Evolutionary conservation across 2,113 vertebrate genomes (phyloP), one percentile per base, ranked within the genome.

Genomic region (Pelobates fuscus): DNA sequence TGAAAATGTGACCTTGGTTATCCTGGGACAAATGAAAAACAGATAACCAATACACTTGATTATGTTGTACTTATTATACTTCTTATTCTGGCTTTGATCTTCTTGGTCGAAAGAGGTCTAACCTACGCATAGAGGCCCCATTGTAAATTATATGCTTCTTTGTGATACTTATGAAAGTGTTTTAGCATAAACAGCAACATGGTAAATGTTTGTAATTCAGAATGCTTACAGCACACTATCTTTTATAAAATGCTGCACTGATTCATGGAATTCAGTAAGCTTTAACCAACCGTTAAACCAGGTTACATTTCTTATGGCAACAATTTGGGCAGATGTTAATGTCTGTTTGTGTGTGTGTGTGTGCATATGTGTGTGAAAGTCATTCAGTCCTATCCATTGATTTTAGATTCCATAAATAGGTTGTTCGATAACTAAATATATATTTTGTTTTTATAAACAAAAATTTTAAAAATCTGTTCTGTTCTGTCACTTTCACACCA

Each of bases 121-220:
- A 44, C 81, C 78, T 46, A 52, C 77, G 78, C 78, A 82, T 77
- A 55, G 78, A 82, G n/a, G 70, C 81, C 81, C 76, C 84, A 44
- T n/a, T 91, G 91, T 92, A 92, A 86, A 91, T 90, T 87, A 86
- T 80, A 80, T 80, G 81, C 84, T 90, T 85, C 68, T 81, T 82
- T 77, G 77, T 85, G 81, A 83, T 75, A 78, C 43, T 77, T 57
- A 12, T 78, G 58, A 69, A 68, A 81, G 76, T 83, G 44, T 59
- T 81, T 80, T 77, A 82, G 78, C 79, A 69, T 82, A 84, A 83
- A 82, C 78, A 65, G 77, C 70, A 77, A 80, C 74, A 66, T 29
- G 23, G 32, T 74, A 80, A 62, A 70, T 74, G 67, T 67, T 77
- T 78, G 2, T 43, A 78, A 62, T 67, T 78, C 73, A 67, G 54